phyloP scores from a whole-genome alignment of 2,888 invertebrate species.

The Oxyteleia sp. region DNA sequence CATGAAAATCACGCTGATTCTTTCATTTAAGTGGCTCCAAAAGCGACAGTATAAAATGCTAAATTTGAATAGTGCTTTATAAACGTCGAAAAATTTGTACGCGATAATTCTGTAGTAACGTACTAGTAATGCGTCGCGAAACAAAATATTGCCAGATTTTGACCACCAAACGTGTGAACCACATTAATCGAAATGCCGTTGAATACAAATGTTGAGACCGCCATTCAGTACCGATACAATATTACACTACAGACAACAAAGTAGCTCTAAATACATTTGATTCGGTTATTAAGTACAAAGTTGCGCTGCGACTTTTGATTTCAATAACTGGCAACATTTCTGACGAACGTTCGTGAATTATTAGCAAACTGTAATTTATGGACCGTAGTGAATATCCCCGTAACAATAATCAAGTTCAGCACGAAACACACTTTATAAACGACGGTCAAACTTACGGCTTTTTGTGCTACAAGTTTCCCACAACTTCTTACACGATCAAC shows the following conservation, averaged over 20 bases:
- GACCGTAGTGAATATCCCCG: slow-evolving; percentile 65
- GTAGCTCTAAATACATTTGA: slow-evolving; percentile 22
- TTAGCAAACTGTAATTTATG: slow-evolving; percentile 67
- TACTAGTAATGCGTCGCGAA: slow-evolving; percentile 24
- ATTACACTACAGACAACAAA: not conserved
- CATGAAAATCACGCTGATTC: not conserved
- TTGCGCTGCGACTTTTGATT: slow-evolving; percentile 29
- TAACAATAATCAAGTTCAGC: slow-evolving; percentile 39
- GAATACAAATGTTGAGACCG: not conserved
- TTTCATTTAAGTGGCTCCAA: slow-evolving; percentile 21
- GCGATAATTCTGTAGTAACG: slow-evolving; percentile 25
- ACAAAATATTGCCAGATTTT: slow-evolving; percentile 44
- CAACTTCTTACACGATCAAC: slow-evolving; percentile 1
- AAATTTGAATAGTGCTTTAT: slow-evolving; percentile 47
- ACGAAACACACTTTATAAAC: slow-evolving; percentile 39
- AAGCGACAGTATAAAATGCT: slow-evolving; percentile 54
- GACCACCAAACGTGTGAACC: not conserved
- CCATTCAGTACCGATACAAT: not conserved
- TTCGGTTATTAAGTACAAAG: slow-evolving; percentile 21
- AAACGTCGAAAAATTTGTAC: slow-evolving; percentile 57
- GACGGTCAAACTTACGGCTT: not conserved
- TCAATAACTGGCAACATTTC: slow-evolving; percentile 53
- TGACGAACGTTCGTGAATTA: slow-evolving; percentile 35
- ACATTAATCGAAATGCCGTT: not conserved
- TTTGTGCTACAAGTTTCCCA: not conserved